Base-by-base conservation (phyloP, 2,888 invertebrate genomes). In the Diarsia mendica region DNA sequence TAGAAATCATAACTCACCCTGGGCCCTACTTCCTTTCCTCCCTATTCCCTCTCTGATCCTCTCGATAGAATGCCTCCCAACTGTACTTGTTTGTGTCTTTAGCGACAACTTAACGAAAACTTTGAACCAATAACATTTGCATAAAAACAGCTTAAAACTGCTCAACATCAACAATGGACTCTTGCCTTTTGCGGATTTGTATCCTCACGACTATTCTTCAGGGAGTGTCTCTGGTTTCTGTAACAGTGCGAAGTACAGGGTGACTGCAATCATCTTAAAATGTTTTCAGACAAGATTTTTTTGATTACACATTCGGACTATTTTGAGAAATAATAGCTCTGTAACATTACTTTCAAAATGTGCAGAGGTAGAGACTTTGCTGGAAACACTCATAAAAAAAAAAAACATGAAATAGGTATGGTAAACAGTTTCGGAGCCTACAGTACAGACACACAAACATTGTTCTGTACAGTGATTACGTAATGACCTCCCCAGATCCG, bases 71-170 rank as follows among this genome's bases (percentile, higher is more conserved):
- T 49, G 67, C 67, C 67, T 70, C 49, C 60, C 51, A 71, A 72
- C 69, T 58, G 71, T 61, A 71, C 77, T 85, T 79, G 70, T 82
- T 82, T 82, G 39, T 66, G 74, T 80, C 77, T 73, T 72, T 85
- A 85, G 68, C 72, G 61, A 61, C 75, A 80, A 84, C 82, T 77
- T 75, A 84, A 73, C 74, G 68, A 75, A 76, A 88, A 87, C 88
- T 88, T 82, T 72, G 75, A 70, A 68, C 79, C 76, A 83, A 80
- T 88, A 85, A 88, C 68, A 87, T 87, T 87, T 84, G 84, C 88
- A 88, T 87, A 85, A 87, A 87, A 85, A 88, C 87, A 85, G 86
- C 81, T 87, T 88, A 76, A 72, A 76, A 79, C 75, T 77, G 74
- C 60, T 77, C 48, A 77, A 82, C 80, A 84, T 73, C 63, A 76